Conservation (phyloP, 2,113 vertebrate genomes). For the Ardeotis arabs region DNA sequence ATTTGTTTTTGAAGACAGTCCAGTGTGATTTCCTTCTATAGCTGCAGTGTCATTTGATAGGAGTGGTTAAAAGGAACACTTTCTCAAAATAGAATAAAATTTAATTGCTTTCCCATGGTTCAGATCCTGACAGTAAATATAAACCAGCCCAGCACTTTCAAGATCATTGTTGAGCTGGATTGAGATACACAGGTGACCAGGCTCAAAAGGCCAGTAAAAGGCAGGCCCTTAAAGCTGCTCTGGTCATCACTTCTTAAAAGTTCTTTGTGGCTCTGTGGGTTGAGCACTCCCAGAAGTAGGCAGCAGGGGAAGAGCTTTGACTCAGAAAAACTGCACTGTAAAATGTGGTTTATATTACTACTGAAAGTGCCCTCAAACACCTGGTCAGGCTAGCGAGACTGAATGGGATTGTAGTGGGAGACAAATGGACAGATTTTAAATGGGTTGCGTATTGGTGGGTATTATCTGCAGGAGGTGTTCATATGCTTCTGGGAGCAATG, state of each 20-base stretch:
- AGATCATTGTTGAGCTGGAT: neutral
- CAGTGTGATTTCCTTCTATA: neutral
- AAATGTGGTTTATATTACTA: neutral
- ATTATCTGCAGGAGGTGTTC: neutral
- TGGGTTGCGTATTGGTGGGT: neutral
- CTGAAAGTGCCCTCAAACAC: neutral
- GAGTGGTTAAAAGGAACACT: constrained; percentile 3
- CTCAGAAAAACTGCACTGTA: neutral
- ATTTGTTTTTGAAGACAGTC: neutral
- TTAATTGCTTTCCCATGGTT: constrained; percentile 2
- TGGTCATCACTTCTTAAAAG: constrained; percentile 42
- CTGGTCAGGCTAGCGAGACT: constrained; percentile 3
- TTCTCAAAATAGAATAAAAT: neutral
- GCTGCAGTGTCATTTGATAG: neutral
- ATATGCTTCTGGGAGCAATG: neutral
- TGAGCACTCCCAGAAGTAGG: constrained; percentile 25
- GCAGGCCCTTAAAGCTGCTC: constrained; percentile 33
- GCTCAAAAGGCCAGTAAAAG: constrained; percentile 63
- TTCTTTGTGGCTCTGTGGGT: constrained; percentile 17
- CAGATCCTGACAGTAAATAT: neutral
- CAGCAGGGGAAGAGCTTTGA: constrained; percentile 28
- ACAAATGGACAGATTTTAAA: neutral
- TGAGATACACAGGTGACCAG: constrained; percentile 14
- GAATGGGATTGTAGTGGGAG: neutral
- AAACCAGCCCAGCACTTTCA: constrained; percentile 45